Percentiles rank a stretch among this genome's conserved stretches.
Evolutionary conservation across 2,888 invertebrate species (phyloP).

Genomic region (Patella pellucida): DNA sequence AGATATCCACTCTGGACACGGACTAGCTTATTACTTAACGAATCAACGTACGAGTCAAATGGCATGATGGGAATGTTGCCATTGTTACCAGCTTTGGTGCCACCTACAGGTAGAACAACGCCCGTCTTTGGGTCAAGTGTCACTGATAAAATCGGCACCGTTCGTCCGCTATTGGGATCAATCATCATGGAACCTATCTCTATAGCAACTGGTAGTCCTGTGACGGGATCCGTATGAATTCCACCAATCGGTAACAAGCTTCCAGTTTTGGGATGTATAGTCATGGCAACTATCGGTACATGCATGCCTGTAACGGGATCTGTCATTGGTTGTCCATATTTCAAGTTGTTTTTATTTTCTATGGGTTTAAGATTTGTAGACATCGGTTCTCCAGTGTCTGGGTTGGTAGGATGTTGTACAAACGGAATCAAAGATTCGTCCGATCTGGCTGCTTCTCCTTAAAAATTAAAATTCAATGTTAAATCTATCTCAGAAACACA

Average conservation of each 20-base stretch:
- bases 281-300: slow-evolving; percentile 66
- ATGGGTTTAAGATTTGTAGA: slow-evolving; percentile 57
- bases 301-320: slow-evolving; percentile 64
- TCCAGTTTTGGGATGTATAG: slow-evolving; percentile 64
- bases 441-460: slow-evolving; percentile 60
- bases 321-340: slow-evolving; percentile 59
- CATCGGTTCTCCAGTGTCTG: slow-evolving; percentile 50
- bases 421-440: slow-evolving; percentile 64
- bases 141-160: slow-evolving; percentile 66
- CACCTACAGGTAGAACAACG: slow-evolving; percentile 64
- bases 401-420: slow-evolving; percentile 60
- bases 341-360: slow-evolving; percentile 56
- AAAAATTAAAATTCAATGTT: slow-evolving; percentile 3
- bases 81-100: slow-evolving; percentile 44
- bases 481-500: background rate
- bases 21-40: slow-evolving; percentile 55
- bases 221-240: slow-evolving; percentile 66
- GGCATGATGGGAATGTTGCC: slow-evolving; percentile 57
- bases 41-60: slow-evolving; percentile 58
- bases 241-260: slow-evolving; percentile 65
- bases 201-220: slow-evolving; percentile 65
- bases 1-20: slow-evolving; percentile 57
- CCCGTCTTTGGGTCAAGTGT: slow-evolving; percentile 62
- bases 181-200: slow-evolving; percentile 67
- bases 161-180: slow-evolving; percentile 59